Percentiles rank a stretch among this genome's conserved stretches.
phyloP scores from a whole-genome alignment of 2,888 invertebrate genomes.

The Metacarcinus magister region DNA sequence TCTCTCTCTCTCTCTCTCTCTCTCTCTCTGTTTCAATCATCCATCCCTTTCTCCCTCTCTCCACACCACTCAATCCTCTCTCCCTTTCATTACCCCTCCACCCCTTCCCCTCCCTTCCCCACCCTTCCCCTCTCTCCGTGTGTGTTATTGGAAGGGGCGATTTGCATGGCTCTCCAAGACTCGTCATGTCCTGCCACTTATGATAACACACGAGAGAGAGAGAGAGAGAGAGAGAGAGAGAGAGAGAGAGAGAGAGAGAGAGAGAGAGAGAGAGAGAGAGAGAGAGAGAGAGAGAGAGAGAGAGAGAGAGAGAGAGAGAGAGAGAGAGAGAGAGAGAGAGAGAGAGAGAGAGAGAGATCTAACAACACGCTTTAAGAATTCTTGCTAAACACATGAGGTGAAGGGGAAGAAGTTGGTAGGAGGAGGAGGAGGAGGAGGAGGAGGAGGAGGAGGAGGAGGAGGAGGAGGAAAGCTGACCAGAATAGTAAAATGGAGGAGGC shows the following conservation, averaged over 20 bases:
- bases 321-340: slow-evolving; percentile 46
- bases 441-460: neutral
- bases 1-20: neutral
- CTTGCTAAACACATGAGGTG: slow-evolving; percentile 39
- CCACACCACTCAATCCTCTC: neutral
- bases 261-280: slow-evolving; percentile 35
- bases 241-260: slow-evolving; percentile 48
- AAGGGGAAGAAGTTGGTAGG: neutral
- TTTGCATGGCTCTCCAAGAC: slow-evolving; percentile 26
- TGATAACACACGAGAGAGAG: slow-evolving; percentile 34
- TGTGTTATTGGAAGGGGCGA: neutral
- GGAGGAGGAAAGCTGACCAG: neutral
- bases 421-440: neutral
- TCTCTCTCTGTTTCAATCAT: neutral
- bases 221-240: slow-evolving; percentile 36
- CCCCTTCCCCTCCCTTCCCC: neutral
- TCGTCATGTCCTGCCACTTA: slow-evolving; percentile 36
- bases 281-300: slow-evolving; percentile 29
- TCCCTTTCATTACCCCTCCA: neutral
- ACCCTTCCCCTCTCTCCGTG: neutral
- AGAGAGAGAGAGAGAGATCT: slow-evolving; percentile 29
- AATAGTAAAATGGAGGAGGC: neutral
- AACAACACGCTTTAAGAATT: slow-evolving; percentile 32
- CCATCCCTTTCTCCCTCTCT: neutral
- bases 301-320: slow-evolving; percentile 41